Conservation (phyloP, 1,140 invertebrate species). For the Solen grandis region DNA sequence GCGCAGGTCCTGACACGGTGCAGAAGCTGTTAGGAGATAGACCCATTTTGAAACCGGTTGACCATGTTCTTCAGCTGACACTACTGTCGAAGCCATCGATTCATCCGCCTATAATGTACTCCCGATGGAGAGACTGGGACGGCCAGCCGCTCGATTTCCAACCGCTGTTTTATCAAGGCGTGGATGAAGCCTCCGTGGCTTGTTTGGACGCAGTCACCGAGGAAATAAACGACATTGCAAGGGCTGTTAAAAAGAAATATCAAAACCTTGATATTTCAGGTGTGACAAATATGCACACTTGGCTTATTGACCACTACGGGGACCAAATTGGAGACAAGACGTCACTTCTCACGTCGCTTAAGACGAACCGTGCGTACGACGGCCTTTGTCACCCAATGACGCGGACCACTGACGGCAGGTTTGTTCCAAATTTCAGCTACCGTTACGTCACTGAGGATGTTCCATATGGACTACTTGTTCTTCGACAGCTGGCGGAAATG, state of each 20-base stretch:
- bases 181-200: slow-evolving; percentile 62
- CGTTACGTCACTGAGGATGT: too few relatives aligned
- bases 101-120: too few relatives aligned
- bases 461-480: slow-evolving; percentile 68
- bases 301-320: slow-evolving; percentile 62
- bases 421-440: too few relatives aligned
- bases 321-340: slow-evolving; percentile 62
- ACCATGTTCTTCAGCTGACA: slow-evolving; percentile 63
- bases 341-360: too few relatives aligned
- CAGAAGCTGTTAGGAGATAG: slow-evolving; percentile 57
- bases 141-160: slow-evolving; percentile 60
- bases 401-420: too few relatives aligned
- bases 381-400: too few relatives aligned
- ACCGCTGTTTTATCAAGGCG: slow-evolving; percentile 72
- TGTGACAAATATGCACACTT: slow-evolving; percentile 65
- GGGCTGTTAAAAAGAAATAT: slow-evolving; percentile 48
- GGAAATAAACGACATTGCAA: slow-evolving; percentile 61
- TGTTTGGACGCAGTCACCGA: slow-evolving; percentile 60
- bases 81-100: slow-evolving; percentile 65
- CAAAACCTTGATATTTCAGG: slow-evolving; percentile 55
- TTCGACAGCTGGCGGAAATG: slow-evolving; percentile 68
- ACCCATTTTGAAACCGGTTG: slow-evolving; percentile 41
- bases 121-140: too few relatives aligned
- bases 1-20: slow-evolving; percentile 23
- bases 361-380: too few relatives aligned